A percentile compares a stretch with the other conserved stretches of the same genome.
phyloP scores from a whole-genome alignment of 2,113 vertebrate genomes.

The Irena cyanogastra region DNA sequence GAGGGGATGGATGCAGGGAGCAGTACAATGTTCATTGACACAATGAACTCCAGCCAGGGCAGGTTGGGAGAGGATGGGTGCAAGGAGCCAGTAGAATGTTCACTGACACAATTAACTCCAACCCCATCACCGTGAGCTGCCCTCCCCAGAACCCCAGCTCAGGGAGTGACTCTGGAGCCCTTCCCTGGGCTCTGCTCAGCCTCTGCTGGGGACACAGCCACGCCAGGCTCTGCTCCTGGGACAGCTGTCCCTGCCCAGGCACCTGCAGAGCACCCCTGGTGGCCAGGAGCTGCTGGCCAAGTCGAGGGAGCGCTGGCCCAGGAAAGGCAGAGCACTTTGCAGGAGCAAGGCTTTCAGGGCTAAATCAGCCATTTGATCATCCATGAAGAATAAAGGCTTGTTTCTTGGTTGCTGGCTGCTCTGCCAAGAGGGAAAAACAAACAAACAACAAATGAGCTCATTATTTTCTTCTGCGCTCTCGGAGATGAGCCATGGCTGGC shows the following conservation, averaged over 20 bases:
- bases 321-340: fast-evolving
- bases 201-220: fast-evolving
- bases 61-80: too few relatives aligned
- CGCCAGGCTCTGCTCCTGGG: background rate
- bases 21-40: too few relatives aligned
- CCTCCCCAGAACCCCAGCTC: background rate
- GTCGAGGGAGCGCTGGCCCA: too few relatives aligned
- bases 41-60: too few relatives aligned
- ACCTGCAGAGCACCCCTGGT: fast-evolving
- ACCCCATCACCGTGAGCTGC: too few relatives aligned
- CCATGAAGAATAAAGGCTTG: background rate
- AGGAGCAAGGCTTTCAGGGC: background rate
- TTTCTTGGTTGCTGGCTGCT: constrained; percentile 13
- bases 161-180: fast-evolving
- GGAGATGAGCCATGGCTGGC: background rate
- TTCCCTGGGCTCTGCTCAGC: background rate
- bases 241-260: fast-evolving
- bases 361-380: background rate
- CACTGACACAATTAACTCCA: too few relatives aligned
- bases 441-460: background rate
- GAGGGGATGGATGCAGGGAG: too few relatives aligned
- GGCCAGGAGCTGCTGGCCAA: fast-evolving
- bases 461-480: background rate
- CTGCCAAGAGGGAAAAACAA: constrained; percentile 1
- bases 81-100: too few relatives aligned